Evolutionary conservation across 2,113 vertebrate genomes (phyloP), one percentile per base, ranked within the genome.

Genomic region (Oceanodroma tethys): DNA sequence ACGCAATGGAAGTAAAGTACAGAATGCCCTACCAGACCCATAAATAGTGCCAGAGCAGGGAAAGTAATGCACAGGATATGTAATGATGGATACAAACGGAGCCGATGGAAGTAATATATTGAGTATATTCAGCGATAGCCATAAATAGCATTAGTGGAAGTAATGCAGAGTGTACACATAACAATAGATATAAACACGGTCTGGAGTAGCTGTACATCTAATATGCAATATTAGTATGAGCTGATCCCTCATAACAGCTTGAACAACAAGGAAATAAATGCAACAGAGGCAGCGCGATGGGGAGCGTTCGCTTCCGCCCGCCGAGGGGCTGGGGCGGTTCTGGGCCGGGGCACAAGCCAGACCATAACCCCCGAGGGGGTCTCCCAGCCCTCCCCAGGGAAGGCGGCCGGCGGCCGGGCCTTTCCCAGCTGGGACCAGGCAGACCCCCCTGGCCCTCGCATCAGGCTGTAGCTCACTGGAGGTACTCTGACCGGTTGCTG

Each of bases 141-240:
- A 62, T 96, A 97, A 97, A 96, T 81, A 97, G 92, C 72, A 79
- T 90, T 88, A 90, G 95, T 74, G 86, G 83, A 34, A 91, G 88
- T 47, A 63, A n/a, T 27, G 58, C 72, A 23, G 75, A 71, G 56
- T 10, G 23, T 52, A 58, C 68, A 48, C 75, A 10, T 82, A 90
- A 95, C 97, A 93, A 63, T n/a, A 67, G 96, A 86, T 60, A 91
- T 6, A 76, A 95, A 79, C 93, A 66, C 0, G 1, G 84, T 15
- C 81, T 15, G 1, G 76, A 86, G 78, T 45, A 71, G 48, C 78
- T 34, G 1, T 32, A 81, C 65, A 58, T 36, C 70, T 60, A 91
- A 80, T 75, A 65, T 58, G 66, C 79, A 74, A 73, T 81, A 70
- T 80, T 90, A 90, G 84, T 71, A 68, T 32, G 73, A 90, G 79